Evolutionary conservation across 2,113 vertebrate genomes (phyloP).

Genomic region (Pantherophis guttatus): DNA sequence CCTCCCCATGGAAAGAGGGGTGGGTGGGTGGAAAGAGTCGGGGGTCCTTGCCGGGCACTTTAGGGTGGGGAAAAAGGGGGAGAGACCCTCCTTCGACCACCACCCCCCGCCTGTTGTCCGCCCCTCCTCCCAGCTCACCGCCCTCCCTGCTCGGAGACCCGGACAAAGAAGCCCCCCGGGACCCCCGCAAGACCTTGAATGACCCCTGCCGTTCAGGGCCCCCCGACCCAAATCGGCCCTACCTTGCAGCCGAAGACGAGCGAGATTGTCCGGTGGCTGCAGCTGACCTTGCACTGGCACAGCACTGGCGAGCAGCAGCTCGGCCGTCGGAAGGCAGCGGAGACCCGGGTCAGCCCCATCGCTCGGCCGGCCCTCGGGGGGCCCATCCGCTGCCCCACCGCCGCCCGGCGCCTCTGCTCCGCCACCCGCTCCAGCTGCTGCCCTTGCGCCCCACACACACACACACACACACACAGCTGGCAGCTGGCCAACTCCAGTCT

Average conservation of each 20-base stretch:
- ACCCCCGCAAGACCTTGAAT: neutral
- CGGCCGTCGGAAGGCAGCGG: slow-evolving; percentile 73
- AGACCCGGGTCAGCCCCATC: slow-evolving; percentile 70
- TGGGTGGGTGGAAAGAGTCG: neutral
- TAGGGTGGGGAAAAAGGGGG: rapidly evolving
- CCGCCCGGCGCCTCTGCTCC: neutral
- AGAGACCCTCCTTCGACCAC: too few relatives aligned
- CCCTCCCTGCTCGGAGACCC: neutral
- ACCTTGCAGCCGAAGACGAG: slow-evolving; percentile 87
- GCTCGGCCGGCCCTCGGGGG: neutral
- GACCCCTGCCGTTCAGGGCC: neutral
- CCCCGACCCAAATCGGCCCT: too few relatives aligned
- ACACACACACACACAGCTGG: too few relatives aligned
- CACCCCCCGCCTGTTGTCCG: neutral
- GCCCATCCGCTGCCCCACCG: neutral
- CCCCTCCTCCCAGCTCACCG: neutral
- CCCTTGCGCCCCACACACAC: too few relatives aligned
- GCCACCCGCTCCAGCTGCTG: neutral
- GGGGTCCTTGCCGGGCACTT: neutral
- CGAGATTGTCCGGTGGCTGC: slow-evolving; percentile 81
- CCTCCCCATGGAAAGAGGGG: neutral
- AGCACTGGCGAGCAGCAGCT: slow-evolving; percentile 69
- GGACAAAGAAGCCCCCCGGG: too few relatives aligned
- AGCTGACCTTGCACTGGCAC: slow-evolving; percentile 78
- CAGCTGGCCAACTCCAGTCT: neutral